Evolutionary conservation across 2,113 vertebrate species (phyloP), one percentile per base, ranked within the genome.

Genomic region (Nematolebias whitei): DNA sequence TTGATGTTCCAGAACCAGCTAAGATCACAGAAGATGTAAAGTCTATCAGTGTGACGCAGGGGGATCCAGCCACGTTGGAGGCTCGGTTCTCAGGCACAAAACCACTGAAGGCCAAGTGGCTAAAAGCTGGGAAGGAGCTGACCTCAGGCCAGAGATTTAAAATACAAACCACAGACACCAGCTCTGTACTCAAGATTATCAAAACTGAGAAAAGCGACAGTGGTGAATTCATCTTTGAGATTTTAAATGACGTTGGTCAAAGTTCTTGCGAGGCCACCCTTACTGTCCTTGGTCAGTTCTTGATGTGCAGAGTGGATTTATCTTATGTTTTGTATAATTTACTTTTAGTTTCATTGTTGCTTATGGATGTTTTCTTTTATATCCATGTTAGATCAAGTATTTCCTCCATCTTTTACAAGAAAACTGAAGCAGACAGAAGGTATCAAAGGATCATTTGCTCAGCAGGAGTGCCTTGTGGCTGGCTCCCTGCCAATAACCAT

Each of bases 361-460:
- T 71, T 61, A 80, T 43, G 26, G 52, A 49, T 53, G 58, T 69
- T 50, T 67, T 49, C 72, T 58, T 65, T 66, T 61, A 35, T 35
- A 22, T 90, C 62, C 89, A 56, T 54, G 47, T 77, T 78, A 99
- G 98, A 99, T 95, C 95, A 97, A 86, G 96, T 98, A 80, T 94
- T 99, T 88, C 95, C 96, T 64, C 98, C 98, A 2, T 95, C 95
- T 63, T 99, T 99, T 75, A 98, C 96, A 51, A 96, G 97, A 90
- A 99, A 96, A 60, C 90, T 99, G 63, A 98, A 96, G 91, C 93
- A 94, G 91, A 94, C 92, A 80, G 96, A 99, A 85, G 96, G 96
- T 68, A 95, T 99, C 80, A 98, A 96, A 88, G 96, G 96, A 2
- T 98, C 96, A 20, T 99, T 96, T 63, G 93, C 96, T 61, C 96